Conservation (phyloP, 2,113 vertebrate species). For the Mola mola region DNA sequence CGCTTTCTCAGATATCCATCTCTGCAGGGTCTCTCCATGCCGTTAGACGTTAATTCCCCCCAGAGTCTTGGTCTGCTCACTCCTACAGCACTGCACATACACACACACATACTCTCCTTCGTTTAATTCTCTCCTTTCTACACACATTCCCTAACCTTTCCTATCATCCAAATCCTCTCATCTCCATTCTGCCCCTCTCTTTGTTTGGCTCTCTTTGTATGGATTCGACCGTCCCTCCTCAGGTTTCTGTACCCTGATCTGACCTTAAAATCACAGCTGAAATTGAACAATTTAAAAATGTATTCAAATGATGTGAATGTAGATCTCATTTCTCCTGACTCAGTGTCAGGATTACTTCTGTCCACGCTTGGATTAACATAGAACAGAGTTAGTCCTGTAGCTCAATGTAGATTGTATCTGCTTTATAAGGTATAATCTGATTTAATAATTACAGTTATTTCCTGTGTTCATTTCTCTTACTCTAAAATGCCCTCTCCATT, state of each 20-base stretch:
- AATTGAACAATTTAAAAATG: constrained; percentile 5
- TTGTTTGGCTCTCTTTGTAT: background rate
- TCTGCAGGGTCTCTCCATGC: constrained; percentile 28
- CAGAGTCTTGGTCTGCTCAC: constrained; percentile 47
- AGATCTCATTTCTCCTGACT: constrained; percentile 25
- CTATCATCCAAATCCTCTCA: constrained; percentile 33
- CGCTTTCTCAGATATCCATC: constrained; percentile 18
- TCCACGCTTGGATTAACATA: constrained; percentile 26
- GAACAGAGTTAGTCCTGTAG: constrained; percentile 20
- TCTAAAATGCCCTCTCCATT: background rate
- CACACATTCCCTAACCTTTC: background rate
- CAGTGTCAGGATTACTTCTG: constrained; percentile 35
- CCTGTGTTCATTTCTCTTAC: background rate
- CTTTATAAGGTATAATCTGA: constrained; percentile 12
- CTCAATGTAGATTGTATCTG: constrained; percentile 42
- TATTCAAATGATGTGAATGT: too few relatives aligned
- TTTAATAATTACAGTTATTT: too few relatives aligned
- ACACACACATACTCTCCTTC: background rate
- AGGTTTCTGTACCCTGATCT: constrained; percentile 5
- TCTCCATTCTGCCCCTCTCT: background rate
- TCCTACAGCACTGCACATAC: constrained; percentile 1
- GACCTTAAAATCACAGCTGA: constrained; percentile 29
- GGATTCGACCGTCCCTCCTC: constrained; percentile 7
- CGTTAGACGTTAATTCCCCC: constrained; percentile 45
- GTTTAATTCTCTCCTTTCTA: background rate